Conservation (phyloP, 2,797 vertebrate genomes). For the Spinibarbus caldwelli region DNA sequence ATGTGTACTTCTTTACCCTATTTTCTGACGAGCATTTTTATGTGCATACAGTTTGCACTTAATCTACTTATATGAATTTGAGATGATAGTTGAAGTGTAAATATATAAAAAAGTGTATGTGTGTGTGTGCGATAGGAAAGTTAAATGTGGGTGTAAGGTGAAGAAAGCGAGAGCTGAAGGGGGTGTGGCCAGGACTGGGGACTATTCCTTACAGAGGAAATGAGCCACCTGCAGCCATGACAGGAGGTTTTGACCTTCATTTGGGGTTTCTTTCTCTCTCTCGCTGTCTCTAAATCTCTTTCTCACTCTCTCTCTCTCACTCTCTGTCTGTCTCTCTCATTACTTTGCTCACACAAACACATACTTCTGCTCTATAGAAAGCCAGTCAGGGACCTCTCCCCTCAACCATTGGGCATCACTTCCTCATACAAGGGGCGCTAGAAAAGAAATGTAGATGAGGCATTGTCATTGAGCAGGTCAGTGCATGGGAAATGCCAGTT, state of each 20-base stretch:
- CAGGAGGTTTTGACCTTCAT: constrained; percentile 93
- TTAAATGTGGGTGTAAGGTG: constrained; percentile 62
- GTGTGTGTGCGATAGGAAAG: constrained; percentile 59
- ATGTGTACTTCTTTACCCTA: not conserved
- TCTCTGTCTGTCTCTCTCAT: constrained; percentile 53
- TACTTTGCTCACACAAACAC: constrained; percentile 36
- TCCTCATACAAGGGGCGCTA: constrained; percentile 88
- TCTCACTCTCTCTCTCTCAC: constrained; percentile 51
- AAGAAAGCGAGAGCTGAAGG: constrained; percentile 33
- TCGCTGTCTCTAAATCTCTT: constrained; percentile 28
- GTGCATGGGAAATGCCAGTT: constrained; percentile 81
- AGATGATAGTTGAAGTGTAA: not conserved
- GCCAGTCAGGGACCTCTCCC: constrained; percentile 49
- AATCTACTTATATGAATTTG: not conserved
- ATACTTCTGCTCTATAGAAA: constrained; percentile 57
- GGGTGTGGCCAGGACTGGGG: constrained; percentile 52
- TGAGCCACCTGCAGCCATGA: constrained; percentile 89
- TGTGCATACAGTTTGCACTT: not conserved
- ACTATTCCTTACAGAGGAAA: constrained; percentile 78
- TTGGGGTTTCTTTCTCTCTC: constrained; percentile 53
- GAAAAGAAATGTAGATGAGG: constrained; percentile 94
- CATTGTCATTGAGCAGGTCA: constrained; percentile 77
- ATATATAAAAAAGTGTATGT: not conserved
- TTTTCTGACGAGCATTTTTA: not conserved
- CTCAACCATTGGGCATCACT: constrained; percentile 81